A percentile compares a stretch with the other conserved stretches of the same genome.
These are phyloP conservation scores for Pyrocoelia pectoralis DNA, from an alignment of 2,888 invertebrate genomes.

Conservation along the genomic window DNA sequence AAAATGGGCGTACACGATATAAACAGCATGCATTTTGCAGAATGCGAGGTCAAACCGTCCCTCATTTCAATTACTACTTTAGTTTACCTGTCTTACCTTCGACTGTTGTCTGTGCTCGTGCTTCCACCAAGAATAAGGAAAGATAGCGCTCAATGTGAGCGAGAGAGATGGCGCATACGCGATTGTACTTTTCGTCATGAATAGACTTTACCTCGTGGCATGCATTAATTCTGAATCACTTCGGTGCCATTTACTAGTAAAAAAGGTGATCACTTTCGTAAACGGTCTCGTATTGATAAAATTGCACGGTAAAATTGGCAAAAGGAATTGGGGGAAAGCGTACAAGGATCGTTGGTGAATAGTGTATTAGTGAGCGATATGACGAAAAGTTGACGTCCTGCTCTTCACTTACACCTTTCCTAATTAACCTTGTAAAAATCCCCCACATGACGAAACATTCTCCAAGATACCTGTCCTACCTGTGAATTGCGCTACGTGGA, in stretches of 20 bases:
- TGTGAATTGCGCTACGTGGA: constrained; percentile 46
- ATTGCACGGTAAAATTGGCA: too few relatives aligned
- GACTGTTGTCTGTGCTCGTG: too few relatives aligned
- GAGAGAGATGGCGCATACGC: constrained; percentile 10
- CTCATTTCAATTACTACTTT: constrained; percentile 15
- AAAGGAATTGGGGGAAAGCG: too few relatives aligned
- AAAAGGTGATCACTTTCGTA: constrained; percentile 8
- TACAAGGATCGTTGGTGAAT: background rate
- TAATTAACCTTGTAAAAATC: constrained; percentile 11
- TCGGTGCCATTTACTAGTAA: constrained; percentile 6
- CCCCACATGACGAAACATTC: constrained; percentile 40
- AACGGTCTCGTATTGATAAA: background rate
- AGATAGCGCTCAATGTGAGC: background rate
- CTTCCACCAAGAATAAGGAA: constrained; percentile 1
- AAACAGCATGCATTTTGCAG: constrained; percentile 13
- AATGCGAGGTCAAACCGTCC: constrained; percentile 34
- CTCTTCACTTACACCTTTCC: constrained; percentile 19
- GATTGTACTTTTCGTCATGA: constrained; percentile 19
- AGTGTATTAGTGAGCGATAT: too few relatives aligned
- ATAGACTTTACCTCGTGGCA: constrained; percentile 28
- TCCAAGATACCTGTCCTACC: constrained; percentile 47
- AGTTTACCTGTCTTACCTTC: constrained; percentile 12
- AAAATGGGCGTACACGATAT: background rate
- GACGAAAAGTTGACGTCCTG: too few relatives aligned
- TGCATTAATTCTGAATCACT: constrained; percentile 31